A percentile compares a stretch with the other conserved stretches of the same genome.
Conservation (phyloP, 1,140 invertebrate species). For the Mactra quadrangularis region DNA sequence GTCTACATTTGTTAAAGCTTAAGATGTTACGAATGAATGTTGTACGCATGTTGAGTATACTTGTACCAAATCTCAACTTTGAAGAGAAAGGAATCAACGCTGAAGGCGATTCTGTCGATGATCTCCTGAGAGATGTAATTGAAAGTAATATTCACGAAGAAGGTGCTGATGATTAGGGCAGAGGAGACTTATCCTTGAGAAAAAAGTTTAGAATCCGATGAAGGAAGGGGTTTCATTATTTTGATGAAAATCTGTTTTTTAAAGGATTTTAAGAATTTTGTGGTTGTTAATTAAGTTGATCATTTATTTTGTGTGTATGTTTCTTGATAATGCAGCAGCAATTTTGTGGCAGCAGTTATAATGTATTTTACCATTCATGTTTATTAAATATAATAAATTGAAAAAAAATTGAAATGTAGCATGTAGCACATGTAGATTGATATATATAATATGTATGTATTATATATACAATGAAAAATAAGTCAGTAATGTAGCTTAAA, state of each 20-base stretch:
- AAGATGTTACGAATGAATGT: constrained; percentile 79
- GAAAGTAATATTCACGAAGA: constrained; percentile 82
- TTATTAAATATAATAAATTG: not conserved
- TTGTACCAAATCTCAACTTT: constrained; percentile 82
- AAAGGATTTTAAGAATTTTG: no score
- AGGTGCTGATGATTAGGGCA: constrained; percentile 69
- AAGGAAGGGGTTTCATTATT: no score
- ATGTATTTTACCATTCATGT: constrained; percentile 12
- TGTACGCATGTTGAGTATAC: constrained; percentile 81
- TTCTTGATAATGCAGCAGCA: constrained; percentile 26
- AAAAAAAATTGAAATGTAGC: no score
- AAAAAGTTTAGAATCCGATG: no score
- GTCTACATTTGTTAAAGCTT: constrained; percentile 77
- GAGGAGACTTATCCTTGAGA: not conserved
- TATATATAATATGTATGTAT: no score
- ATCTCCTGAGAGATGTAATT: constrained; percentile 82
- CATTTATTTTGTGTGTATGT: no score
- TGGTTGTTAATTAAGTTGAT: no score
- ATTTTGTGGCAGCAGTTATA: constrained; percentile 29
- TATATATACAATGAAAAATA: no score
- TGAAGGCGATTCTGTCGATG: constrained; percentile 81
- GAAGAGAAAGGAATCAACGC: constrained; percentile 82
- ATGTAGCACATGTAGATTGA: no score
- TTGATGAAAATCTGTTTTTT: no score
- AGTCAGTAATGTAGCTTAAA: no score